Base-by-base conservation (phyloP, 1,140 invertebrate species). In the Carcinoscorpius rotundicauda region DNA sequence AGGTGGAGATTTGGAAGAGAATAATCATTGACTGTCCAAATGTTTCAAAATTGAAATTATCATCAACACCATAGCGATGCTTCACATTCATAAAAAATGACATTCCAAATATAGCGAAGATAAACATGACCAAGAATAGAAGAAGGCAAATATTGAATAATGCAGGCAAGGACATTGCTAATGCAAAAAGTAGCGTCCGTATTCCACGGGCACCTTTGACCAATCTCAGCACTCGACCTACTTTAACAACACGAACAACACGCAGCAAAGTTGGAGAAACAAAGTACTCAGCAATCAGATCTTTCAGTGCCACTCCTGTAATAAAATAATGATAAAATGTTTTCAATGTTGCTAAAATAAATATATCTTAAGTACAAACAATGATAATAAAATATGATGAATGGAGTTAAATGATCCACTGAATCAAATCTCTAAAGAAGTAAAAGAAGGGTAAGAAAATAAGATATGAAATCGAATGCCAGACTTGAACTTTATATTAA, bases 21-120 rank as follows among this genome's bases (percentile, higher is more conserved):
- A 97, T 80, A 75, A 98, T 97, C 86, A 98, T 95, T 73, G 93
- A 96, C 81, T 95, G 89, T 71, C 90, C 89, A 77, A 98, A 98
- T 11, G 95, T 98, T 78, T 94, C 91, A 79, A 98, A 98, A 79
- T 98, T 98, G 81, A 97, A 98, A 62, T 94, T 91, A 76, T 96
- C 91, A 75, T 98, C 94, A 64, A 98, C 81, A 58, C 93, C 94
- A 71, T 87, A 90, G 4, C 73, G 72, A 74, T 90, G 88, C 78
- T 93, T 93, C 63, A 97, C 93, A 79, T 95, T 88, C 92, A 95
- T 97, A 80, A 98, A 98, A 83, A 98, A 98, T 58, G 93, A 97
- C 95, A 98, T 98, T 66, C 96, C 95, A 78, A 98, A 97, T 74
- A 97, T 97, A 71, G 93, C 93, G 78, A 97, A 98, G 78, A 98